These are phyloP conservation scores for Melanotaenia parkinsoni DNA, from an alignment of 2,797 vertebrate genomes.

Conservation along the genomic window DNA sequence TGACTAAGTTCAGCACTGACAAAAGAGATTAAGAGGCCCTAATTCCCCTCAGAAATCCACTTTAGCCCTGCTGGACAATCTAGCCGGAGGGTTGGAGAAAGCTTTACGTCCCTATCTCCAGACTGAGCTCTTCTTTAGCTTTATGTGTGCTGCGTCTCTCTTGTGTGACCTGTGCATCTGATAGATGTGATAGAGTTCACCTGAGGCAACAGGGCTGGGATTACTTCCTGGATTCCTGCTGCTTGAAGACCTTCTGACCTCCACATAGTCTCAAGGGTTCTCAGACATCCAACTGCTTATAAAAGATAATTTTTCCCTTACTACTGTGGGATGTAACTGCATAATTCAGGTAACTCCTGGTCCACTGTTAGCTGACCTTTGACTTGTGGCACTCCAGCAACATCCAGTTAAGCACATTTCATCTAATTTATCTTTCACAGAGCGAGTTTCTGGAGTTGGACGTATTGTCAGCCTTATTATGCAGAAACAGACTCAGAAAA, in stretches of 20 bases:
- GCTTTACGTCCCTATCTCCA: slow-evolving; percentile 60
- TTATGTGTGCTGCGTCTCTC: slow-evolving; percentile 37
- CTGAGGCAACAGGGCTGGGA: slow-evolving; percentile 39
- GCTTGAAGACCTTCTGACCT: slow-evolving; percentile 49
- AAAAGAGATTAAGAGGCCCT: slow-evolving; percentile 75
- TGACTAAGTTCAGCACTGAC: slow-evolving; percentile 62
- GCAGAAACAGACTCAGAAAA: no score
- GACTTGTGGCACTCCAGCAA: slow-evolving; percentile 12
- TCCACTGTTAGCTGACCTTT: slow-evolving; percentile 38
- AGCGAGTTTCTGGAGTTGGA: slow-evolving; percentile 14
- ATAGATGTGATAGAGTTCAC: slow-evolving; percentile 39
- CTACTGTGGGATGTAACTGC: slow-evolving; percentile 24
- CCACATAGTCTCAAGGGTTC: slow-evolving; percentile 19
- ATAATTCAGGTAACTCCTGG: slow-evolving; percentile 46
- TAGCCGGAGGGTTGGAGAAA: slow-evolving; percentile 63
- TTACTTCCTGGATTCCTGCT: slow-evolving; percentile 35
- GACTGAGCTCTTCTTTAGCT: slow-evolving; percentile 48
- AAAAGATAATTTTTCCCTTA: slow-evolving; percentile 28
- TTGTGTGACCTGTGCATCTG: slow-evolving; percentile 52
- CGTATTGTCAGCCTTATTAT: slow-evolving; percentile 18
- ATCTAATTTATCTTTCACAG: slow-evolving; percentile 6
- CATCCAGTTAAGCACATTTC: slow-evolving; percentile 11
- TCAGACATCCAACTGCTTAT: slow-evolving; percentile 20
- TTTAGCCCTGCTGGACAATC: slow-evolving; percentile 71
- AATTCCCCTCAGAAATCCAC: slow-evolving; percentile 78